A percentile compares a stretch with the other conserved stretches of the same genome.
Evolutionary conservation across 1,140 invertebrate species (phyloP).

Genomic region (Leptopilina clavipes): DNA sequence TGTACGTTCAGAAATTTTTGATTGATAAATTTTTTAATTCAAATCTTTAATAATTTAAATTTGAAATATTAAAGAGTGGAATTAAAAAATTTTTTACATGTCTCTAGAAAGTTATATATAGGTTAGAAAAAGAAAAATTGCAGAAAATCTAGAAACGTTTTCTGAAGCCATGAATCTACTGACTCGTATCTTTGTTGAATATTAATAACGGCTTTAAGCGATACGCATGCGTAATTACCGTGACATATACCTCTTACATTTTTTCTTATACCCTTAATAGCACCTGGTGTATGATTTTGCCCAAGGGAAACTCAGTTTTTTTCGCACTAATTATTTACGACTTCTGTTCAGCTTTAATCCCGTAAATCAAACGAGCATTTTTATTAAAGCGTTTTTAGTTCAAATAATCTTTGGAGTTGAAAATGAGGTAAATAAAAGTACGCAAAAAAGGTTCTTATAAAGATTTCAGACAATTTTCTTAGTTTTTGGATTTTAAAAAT

Average conservation of each 20-base stretch:
- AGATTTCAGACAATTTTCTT: no score
- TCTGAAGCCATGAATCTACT: conserved; percentile 6
- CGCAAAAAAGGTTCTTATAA: no score
- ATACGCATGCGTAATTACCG: conserved; percentile 30
- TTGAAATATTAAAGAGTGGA: no score
- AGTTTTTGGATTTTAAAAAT: no score
- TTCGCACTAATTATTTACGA: conserved; percentile 8
- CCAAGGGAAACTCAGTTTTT: background rate
- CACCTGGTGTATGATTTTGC: conserved; percentile 16
- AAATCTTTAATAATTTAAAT: no score
- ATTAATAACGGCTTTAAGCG: conserved; percentile 20
- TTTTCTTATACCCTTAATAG: conserved; percentile 20
- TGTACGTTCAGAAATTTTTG: no score
- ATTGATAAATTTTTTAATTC: no score
- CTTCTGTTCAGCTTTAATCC: background rate
- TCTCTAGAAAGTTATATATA: no score
- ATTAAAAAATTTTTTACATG: no score
- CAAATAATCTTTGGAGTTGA: background rate
- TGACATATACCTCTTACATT: background rate
- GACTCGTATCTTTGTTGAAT: background rate
- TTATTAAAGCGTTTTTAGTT: background rate
- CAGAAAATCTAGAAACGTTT: background rate
- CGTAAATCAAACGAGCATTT: background rate
- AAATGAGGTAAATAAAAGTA: no score
- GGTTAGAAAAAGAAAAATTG: no score